Conservation (phyloP, 2,888 invertebrate species). For the Pseudococcus jackbeardsleyi region DNA sequence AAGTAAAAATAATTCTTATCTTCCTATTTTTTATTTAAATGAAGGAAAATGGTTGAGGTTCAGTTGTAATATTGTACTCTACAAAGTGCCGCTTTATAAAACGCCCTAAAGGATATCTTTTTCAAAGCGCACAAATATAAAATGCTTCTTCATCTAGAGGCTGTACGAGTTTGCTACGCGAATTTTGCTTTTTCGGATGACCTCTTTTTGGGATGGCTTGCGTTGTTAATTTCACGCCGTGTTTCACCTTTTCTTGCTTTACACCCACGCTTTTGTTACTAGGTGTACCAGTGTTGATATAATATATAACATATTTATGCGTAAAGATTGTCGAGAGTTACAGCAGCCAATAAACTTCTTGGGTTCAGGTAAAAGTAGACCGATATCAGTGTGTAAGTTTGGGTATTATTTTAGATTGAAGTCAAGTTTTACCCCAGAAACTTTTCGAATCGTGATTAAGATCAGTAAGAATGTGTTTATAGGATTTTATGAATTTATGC, state of each 20-base stretch:
- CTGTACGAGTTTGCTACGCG: conserved; percentile 7
- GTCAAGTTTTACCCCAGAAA: no score
- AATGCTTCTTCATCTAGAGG: conserved; percentile 18
- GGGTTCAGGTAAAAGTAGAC: no score
- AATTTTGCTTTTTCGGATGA: conserved; percentile 38
- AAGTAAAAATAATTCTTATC: conserved; percentile 62
- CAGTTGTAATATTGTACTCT: conserved; percentile 55
- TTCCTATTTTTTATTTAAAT: conserved; percentile 63
- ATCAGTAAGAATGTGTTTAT: no score
- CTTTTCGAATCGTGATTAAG: no score
- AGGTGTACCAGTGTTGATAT: neutral
- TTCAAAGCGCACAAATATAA: conserved; percentile 48
- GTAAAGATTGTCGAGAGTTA: neutral
- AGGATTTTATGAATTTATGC: no score
- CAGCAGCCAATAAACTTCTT: neutral
- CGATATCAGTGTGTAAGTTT: no score
- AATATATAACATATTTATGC: neutral
- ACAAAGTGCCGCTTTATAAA: conserved; percentile 39
- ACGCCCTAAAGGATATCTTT: conserved; percentile 46
- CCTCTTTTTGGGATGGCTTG: conserved; percentile 31
- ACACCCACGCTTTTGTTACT: neutral
- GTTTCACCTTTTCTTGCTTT: conserved; percentile 7
- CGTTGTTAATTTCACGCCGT: conserved; percentile 32
- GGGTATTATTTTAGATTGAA: no score
- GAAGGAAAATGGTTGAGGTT: conserved; percentile 58